phyloP scores from a whole-genome alignment of 2,113 vertebrate species.

The Planiliza haematocheilus region DNA sequence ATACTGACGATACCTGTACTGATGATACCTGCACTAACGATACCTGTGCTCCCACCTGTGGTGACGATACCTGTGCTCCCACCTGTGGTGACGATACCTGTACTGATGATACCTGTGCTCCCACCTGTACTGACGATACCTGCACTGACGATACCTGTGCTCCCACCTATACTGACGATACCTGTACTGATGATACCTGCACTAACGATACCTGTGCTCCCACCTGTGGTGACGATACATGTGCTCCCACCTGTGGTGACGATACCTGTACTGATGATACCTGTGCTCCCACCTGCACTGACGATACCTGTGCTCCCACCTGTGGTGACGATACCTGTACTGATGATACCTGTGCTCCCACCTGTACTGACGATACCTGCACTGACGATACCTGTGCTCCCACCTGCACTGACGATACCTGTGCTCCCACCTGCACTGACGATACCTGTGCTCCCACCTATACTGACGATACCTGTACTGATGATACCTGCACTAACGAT shows the following conservation, averaged over 20 bases:
- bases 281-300: too few relatives aligned
- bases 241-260: neutral
- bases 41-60: slow-evolving; percentile 72
- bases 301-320: too few relatives aligned
- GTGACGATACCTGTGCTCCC: neutral
- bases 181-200: neutral
- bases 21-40: neutral
- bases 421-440: too few relatives aligned
- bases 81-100: too few relatives aligned
- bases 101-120: rapidly evolving
- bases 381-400: too few relatives aligned
- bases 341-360: too few relatives aligned
- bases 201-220: neutral
- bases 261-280: too few relatives aligned
- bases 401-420: too few relatives aligned
- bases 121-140: too few relatives aligned
- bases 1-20: neutral
- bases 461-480: neutral
- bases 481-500: too few relatives aligned
- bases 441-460: too few relatives aligned
- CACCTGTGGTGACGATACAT: slow-evolving; percentile 73
- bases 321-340: too few relatives aligned
- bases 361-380: slow-evolving; percentile 83
- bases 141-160: slow-evolving; percentile 77
- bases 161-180: neutral